Base-by-base conservation (phyloP, 1,140 invertebrate species). In the Nebria ingens region DNA sequence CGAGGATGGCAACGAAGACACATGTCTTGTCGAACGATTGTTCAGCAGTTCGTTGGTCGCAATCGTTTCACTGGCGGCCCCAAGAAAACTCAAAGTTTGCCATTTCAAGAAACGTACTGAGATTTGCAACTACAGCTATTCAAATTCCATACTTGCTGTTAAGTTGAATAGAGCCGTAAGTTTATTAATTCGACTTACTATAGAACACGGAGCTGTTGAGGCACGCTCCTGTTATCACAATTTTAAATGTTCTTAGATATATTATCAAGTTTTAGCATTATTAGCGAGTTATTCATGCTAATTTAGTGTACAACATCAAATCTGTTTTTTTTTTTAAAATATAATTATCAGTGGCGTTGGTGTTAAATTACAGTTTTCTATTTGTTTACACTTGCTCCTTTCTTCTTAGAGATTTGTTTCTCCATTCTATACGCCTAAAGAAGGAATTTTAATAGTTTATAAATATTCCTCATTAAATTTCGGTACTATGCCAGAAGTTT, bases 91-190 rank as follows among this genome's bases (percentile, higher is more conserved):
- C 17, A 90, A 89, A 76, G 93, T 99, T 21, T 97, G 92, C 71
- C 95, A 99, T 75, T 98, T 97, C 74, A 96, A 96, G 68, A 97
- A 96, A 72, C 91, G 93, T 57, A 95, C 92, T 53, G 95, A 98
- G 77, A 99, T 99, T 70, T 98, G 95, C 73, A 94, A 96, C 71
- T 97, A 98, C 15, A 45, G 91, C 68, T 99, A 98, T 71, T 89
- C 91, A 11, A 98, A 97, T 72, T 94, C 95, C 45, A 98, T 99
- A 68, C 77, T 98, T 60, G 89, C 90, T 59, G 93, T 99, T 23
- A 93, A 94, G 74, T 79, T 99, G 53, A 99, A 99, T 76, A 81
- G 97, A 73, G 85, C 86, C 64, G 93, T 96, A 80, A 83, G 83
- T 82, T 55, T 54, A 12, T n/a, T n/a, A n/a, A n/a, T n/a, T n/a